Evolutionary conservation across 2,888 invertebrate genomes (phyloP).

Genomic region (Caenorhabditis sp.): DNA sequence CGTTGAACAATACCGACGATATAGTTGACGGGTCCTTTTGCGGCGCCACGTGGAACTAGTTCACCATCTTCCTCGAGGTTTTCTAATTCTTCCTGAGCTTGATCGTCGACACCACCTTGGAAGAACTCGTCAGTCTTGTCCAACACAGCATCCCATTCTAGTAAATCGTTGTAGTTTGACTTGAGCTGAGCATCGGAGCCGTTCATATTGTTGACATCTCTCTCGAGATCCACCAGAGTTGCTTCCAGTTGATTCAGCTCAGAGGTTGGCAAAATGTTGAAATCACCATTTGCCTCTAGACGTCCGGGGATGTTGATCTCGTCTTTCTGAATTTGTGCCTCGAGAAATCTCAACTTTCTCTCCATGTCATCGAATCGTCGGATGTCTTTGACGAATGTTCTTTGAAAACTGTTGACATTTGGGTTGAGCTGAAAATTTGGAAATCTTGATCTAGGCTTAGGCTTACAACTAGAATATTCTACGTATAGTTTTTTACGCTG

Average conservation of each 20-base stretch:
- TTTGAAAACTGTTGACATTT: constrained; percentile 95
- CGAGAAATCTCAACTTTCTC: constrained; percentile 79
- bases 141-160: constrained; percentile 69
- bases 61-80: constrained; percentile 45
- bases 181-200: constrained; percentile 66
- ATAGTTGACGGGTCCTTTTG: constrained; percentile 78
- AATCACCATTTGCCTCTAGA: constrained; percentile 56
- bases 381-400: constrained; percentile 97
- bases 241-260: constrained; percentile 97
- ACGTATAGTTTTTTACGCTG: too few relatives aligned
- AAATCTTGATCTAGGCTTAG: background rate
- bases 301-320: constrained; percentile 93
- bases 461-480: too few relatives aligned
- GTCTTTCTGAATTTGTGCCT: constrained; percentile 94
- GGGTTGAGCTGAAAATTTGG: constrained; percentile 82
- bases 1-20: constrained; percentile 94
- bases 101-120: constrained; percentile 62
- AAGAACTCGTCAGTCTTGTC: constrained; percentile 69
- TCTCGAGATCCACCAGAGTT: constrained; percentile 67
- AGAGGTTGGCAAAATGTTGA: constrained; percentile 93
- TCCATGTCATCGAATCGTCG: constrained; percentile 96
- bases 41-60: constrained; percentile 12
- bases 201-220: constrained; percentile 69
- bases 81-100: constrained; percentile 54
- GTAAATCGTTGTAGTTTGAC: constrained; percentile 65